Evolutionary conservation across 2,888 invertebrate genomes (phyloP), one percentile per base, ranked within the genome.

Genomic region (Monochamus alternatus): DNA sequence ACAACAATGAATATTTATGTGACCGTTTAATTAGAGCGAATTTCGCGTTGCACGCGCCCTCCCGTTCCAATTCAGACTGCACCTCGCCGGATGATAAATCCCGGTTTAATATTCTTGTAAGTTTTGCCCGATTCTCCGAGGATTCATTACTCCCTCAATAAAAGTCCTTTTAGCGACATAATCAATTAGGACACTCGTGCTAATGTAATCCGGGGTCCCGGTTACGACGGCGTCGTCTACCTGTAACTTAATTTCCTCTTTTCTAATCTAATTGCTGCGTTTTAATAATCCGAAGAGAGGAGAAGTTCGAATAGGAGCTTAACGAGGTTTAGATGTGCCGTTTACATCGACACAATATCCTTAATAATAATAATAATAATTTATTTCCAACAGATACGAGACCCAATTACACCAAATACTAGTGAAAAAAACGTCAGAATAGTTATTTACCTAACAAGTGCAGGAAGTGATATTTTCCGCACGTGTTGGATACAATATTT

Each of bases 71-170:
- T 69, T 44, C 69, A 59, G 59, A 60, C 4, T 69, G 60, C 69
- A 69, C 47, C 43, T 44, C 38, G 30, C 38, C 22, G 59, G 60
- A 69, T 59, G 60, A 69, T 69, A 69, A 69, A 69, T 69, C 69
- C 60, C 47, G 47, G 44, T 69, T 69, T 69, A 43, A 69, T 69
- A 69, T 69, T 69, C 69, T 60, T 60, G 31, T 43, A 60, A 69
- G 59, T 58, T 8, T 31, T 47, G 44, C 69, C 12, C 10, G 44
- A 30, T 4, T 47, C 60, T 22, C 44, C 10, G 22, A 31, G 59
- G 59, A 44, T 69, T 69, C 69, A 69, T 68, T 68, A 58, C 69
- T 12, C 14, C 58, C 44, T 43, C 44, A 10, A 60, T 69, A 69
- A 69, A 60, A 69, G 58, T 60, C 44, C 12, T 30, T 30, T 44